A percentile compares a stretch with the other conserved stretches of the same genome.
These are phyloP conservation scores for Tretioscincus oriximinensis DNA, from an alignment of 2,113 vertebrate species.

Conservation along the genomic window DNA sequence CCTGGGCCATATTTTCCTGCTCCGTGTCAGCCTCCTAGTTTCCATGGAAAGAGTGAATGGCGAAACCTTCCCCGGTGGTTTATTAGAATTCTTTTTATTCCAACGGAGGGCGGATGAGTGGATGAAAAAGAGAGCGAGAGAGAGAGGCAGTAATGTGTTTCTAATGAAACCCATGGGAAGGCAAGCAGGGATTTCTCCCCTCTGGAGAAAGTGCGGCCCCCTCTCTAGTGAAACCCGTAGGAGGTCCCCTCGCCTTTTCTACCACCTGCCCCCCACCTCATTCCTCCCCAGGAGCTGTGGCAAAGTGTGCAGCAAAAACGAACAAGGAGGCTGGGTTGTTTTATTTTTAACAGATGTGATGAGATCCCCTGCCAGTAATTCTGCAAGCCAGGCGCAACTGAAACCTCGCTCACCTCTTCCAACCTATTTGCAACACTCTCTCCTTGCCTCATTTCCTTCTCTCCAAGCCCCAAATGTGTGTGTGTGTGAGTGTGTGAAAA, in stretches of 20 bases:
- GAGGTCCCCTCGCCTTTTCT: constrained; percentile 50
- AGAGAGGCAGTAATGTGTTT: constrained; percentile 64
- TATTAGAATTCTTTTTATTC: constrained; percentile 73
- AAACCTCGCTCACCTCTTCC: constrained; percentile 57
- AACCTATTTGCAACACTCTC: constrained; percentile 45
- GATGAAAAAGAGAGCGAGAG: constrained; percentile 30
- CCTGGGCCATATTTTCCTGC: constrained; percentile 50
- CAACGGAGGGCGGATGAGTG: constrained; percentile 56
- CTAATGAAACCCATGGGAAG: constrained; percentile 71
- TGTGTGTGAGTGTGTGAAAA: too few relatives aligned
- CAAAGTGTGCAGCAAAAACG: constrained; percentile 52
- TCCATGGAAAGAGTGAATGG: constrained; percentile 70
- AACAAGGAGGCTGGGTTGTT: constrained; percentile 51
- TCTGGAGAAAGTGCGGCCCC: not conserved
- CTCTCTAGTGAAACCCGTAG: constrained; percentile 62
- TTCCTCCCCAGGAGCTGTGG: constrained; percentile 61
- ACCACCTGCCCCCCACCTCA: not conserved
- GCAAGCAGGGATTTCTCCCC: not conserved
- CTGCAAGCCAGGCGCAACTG: constrained; percentile 54
- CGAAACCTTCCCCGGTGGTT: constrained; percentile 61
- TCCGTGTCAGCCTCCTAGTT: constrained; percentile 59
- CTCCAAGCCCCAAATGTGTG: constrained; percentile 8
- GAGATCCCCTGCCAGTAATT: constrained; percentile 65
- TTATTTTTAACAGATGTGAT: constrained; percentile 72
- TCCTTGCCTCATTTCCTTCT: constrained; percentile 40